Conservation (phyloP, 2,113 vertebrate genomes). For the Prionailurus viverrinus region DNA sequence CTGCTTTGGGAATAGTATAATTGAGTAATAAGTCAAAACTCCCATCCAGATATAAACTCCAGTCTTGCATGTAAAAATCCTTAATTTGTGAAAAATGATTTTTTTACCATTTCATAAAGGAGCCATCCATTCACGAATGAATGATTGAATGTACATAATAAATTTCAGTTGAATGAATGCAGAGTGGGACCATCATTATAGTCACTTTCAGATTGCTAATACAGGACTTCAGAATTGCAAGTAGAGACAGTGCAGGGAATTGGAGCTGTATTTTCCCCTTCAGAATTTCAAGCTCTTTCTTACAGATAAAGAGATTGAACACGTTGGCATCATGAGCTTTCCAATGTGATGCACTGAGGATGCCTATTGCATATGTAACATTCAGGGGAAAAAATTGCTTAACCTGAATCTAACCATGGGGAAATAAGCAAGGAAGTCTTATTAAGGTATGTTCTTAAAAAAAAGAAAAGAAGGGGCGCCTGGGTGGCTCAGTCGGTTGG, state of each 20-base stretch:
- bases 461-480: not conserved
- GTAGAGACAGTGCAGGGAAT: not conserved
- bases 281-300: not conserved
- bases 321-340: not conserved
- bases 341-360: not conserved
- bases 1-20: not conserved
- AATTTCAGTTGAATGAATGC: constrained; percentile 30
- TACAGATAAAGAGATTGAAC: not conserved
- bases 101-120: constrained; percentile 54
- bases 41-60: not conserved
- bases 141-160: constrained; percentile 21
- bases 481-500: too few species aligned
- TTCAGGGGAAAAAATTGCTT: not conserved
- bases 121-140: constrained; percentile 22
- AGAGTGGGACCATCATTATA: not conserved
- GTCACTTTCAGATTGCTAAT: not conserved
- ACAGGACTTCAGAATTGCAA: not conserved
- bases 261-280: not conserved
- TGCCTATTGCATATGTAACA: not conserved
- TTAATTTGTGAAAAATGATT: constrained; percentile 66
- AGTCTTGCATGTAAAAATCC: constrained; percentile 37
- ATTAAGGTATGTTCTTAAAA: not conserved
- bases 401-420: not conserved
- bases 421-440: not conserved
- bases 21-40: constrained; percentile 60